These are phyloP conservation scores for Caloenas nicobarica DNA, from an alignment of 2,113 vertebrate genomes.

Conservation along the genomic window DNA sequence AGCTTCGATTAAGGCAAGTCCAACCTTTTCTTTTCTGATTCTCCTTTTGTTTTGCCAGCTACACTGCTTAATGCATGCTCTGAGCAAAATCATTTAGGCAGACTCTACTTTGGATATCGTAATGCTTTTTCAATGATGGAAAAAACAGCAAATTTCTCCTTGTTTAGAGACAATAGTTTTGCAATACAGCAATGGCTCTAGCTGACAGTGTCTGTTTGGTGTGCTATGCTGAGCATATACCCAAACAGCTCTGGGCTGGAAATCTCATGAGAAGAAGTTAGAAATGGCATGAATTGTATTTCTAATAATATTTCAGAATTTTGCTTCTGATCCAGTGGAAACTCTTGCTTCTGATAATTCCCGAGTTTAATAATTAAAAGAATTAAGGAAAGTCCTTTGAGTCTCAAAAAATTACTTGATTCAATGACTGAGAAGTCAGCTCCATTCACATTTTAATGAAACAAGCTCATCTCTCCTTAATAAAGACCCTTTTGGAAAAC, in stretches of 20 bases:
- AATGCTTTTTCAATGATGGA: neutral
- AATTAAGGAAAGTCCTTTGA: constrained; percentile 42
- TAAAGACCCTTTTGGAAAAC: constrained; percentile 12
- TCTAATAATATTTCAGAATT: constrained; percentile 4
- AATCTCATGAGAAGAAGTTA: neutral
- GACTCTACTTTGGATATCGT: neutral
- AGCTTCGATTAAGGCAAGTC: constrained; percentile 66
- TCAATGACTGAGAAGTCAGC: constrained; percentile 21
- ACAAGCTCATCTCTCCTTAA: neutral
- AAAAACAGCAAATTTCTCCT: neutral
- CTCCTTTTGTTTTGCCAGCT: constrained; percentile 24
- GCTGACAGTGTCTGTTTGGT: neutral
- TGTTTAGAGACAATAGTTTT: neutral
- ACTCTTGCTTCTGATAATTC: neutral
- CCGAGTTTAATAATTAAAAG: neutral
- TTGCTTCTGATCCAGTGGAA: neutral
- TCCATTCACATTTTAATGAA: constrained; percentile 35
- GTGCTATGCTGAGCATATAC: neutral
- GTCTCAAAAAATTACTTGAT: constrained; percentile 32
- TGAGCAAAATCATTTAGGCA: neutral
- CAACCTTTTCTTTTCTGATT: constrained; percentile 35
- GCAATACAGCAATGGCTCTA: neutral
- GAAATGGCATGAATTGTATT: neutral
- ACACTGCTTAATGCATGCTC: neutral
- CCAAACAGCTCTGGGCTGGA: neutral